phyloP scores from a whole-genome alignment of 53 echinoderm and acorn worm genomes.

The Crossaster papposus region DNA sequence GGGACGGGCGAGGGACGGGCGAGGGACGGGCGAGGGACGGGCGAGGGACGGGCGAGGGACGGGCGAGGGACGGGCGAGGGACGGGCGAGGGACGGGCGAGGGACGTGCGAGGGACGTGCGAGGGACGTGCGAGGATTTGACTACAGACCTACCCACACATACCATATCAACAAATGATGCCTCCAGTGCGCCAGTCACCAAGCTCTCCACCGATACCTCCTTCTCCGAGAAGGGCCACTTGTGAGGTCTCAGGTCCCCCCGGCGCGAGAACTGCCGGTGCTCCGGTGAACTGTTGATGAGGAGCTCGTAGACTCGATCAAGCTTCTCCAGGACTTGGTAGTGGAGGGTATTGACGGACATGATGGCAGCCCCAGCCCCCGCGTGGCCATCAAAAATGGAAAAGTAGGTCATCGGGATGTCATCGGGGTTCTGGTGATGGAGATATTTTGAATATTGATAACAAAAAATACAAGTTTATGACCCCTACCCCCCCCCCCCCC shows the following conservation, averaged over 20 bases:
- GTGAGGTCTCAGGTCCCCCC: slow-evolving; percentile 75
- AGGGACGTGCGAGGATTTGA: background rate
- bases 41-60: too few species aligned
- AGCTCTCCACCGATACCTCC: slow-evolving; percentile 88
- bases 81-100: too few species aligned
- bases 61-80: too few species aligned
- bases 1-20: too few species aligned
- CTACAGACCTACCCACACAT: slow-evolving; percentile 13
- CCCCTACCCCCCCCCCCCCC: too few species aligned
- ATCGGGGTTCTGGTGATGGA: slow-evolving; percentile 71
- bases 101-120: too few species aligned
- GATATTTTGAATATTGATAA: background rate
- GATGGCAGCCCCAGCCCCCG: slow-evolving; percentile 88
- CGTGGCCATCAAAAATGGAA: slow-evolving; percentile 97
- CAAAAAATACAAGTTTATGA: background rate
- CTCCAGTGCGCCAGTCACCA: slow-evolving; percentile 91
- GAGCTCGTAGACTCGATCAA: slow-evolving; percentile 86
- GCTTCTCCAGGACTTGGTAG: slow-evolving; percentile 78
- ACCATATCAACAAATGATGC: slow-evolving; percentile 95
- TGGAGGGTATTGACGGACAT: slow-evolving; percentile 89
- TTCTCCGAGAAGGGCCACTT: slow-evolving; percentile 93
- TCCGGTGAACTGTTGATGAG: slow-evolving; percentile 80
- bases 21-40: too few species aligned
- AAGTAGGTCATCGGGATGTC: slow-evolving; percentile 94
- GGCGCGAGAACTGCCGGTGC: slow-evolving; percentile 76